phyloP scores from a whole-genome alignment of 1,140 invertebrate species.

The Ericerus pela region DNA sequence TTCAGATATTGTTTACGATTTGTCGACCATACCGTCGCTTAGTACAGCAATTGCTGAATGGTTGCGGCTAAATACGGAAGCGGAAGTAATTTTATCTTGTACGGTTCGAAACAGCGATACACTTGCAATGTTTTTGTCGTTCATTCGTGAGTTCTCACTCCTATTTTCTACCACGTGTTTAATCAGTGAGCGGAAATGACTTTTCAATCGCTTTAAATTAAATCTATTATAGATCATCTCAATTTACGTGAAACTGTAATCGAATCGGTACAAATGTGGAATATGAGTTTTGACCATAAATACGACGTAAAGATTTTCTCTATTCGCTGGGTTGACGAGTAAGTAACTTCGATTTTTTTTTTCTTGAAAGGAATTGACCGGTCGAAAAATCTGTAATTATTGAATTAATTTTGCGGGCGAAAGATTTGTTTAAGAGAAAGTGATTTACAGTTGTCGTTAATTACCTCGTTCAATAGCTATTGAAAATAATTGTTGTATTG shows the following conservation, averaged over 20 bases:
- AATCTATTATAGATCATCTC: not conserved
- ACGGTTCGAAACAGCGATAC: not conserved
- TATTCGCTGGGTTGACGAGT: not conserved
- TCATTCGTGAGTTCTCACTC: not conserved
- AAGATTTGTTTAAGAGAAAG: too few relatives aligned
- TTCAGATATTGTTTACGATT: slow-evolving; percentile 14
- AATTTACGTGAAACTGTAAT: not conserved
- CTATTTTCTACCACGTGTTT: too few relatives aligned
- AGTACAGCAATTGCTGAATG: not conserved
- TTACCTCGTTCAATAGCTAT: too few relatives aligned
- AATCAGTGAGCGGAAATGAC: too few relatives aligned
- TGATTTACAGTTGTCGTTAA: too few relatives aligned
- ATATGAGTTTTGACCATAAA: not conserved
- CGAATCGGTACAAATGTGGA: not conserved
- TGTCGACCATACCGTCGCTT: not conserved
- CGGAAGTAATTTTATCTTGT: not conserved
- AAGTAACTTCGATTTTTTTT: not conserved
- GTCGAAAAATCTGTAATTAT: not conserved
- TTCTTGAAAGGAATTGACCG: not conserved
- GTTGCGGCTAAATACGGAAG: not conserved
- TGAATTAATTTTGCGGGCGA: too few relatives aligned
- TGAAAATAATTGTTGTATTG: too few relatives aligned
- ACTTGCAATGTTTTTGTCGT: not conserved
- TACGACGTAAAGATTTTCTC: not conserved
- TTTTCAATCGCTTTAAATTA: not conserved